Conservation (phyloP, 1,140 invertebrate genomes). For the Galendromus occidentalis region DNA sequence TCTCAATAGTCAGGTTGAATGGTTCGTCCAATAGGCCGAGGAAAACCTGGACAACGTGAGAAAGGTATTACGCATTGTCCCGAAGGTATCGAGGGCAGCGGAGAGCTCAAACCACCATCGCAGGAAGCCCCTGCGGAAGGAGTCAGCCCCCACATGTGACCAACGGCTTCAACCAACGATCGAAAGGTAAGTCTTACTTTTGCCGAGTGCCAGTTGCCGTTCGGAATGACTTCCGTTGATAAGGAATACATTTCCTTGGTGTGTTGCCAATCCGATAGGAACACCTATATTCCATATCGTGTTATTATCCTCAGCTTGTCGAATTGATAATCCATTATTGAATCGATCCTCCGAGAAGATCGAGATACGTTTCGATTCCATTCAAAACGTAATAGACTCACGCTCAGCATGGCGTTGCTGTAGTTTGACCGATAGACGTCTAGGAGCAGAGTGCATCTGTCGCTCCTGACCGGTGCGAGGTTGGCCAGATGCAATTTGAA, state of each 20-base stretch:
- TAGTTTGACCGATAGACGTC: not conserved
- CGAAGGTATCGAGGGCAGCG: no score
- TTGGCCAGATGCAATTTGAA: constrained; percentile 1
- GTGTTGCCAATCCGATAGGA: constrained; percentile 2
- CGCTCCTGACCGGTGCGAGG: not conserved
- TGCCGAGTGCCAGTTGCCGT: not conserved
- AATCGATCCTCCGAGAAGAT: no score
- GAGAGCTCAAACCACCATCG: no score
- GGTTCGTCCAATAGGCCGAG: no score
- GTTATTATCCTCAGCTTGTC: not conserved
- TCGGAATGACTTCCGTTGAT: not conserved
- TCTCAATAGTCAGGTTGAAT: not conserved
- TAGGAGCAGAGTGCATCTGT: not conserved
- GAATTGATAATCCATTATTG: not conserved
- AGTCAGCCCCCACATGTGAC: no score
- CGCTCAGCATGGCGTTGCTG: not conserved
- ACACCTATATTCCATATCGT: not conserved
- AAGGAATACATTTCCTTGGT: constrained; percentile 1
- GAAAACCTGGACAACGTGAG: no score
- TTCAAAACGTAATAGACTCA: not conserved
- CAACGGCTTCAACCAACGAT: no score
- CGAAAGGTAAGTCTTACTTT: not conserved
- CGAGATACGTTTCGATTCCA: no score
- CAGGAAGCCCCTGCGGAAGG: no score
- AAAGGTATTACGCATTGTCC: no score